A percentile compares a stretch with the other conserved stretches of the same genome.
Conservation (phyloP, 2,888 invertebrate genomes). For the Cephus pulcher region DNA sequence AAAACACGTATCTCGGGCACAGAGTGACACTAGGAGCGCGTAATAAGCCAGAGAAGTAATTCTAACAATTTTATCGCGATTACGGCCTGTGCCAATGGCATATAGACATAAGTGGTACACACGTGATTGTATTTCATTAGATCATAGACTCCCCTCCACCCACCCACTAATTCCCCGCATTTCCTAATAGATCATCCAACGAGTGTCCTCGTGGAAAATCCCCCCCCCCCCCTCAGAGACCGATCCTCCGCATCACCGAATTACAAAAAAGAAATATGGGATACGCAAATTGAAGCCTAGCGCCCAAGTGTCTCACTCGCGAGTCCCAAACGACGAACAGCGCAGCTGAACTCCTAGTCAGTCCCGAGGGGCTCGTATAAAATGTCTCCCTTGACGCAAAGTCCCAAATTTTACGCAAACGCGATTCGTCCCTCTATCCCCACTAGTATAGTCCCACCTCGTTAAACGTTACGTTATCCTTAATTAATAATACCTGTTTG, state of each 20-base stretch:
- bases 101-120: not conserved
- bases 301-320: not conserved
- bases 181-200: not conserved
- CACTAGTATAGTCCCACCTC: not conserved
- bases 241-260: not conserved
- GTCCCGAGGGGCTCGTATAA: not conserved
- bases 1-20: not conserved
- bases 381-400: not conserved
- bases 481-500: constrained; percentile 8
- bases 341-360: not conserved
- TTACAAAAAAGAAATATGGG: not conserved
- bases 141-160: not conserved
- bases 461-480: not conserved
- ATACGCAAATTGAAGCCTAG: not conserved
- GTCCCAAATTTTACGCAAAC: not conserved
- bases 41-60: not conserved
- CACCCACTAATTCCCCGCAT: not conserved
- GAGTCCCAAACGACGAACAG: not conserved
- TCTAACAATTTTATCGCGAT: not conserved
- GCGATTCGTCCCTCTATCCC: not conserved
- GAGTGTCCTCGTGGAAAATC: not conserved
- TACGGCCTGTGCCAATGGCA: not conserved
- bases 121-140: not conserved
- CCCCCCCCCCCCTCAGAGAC: too few relatives aligned
- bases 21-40: not conserved